A percentile compares a stretch with the other conserved stretches of the same genome.
These are phyloP conservation scores for Belonocnema kinseyi DNA, from an alignment of 1,140 invertebrate genomes.

Conservation along the genomic window DNA sequence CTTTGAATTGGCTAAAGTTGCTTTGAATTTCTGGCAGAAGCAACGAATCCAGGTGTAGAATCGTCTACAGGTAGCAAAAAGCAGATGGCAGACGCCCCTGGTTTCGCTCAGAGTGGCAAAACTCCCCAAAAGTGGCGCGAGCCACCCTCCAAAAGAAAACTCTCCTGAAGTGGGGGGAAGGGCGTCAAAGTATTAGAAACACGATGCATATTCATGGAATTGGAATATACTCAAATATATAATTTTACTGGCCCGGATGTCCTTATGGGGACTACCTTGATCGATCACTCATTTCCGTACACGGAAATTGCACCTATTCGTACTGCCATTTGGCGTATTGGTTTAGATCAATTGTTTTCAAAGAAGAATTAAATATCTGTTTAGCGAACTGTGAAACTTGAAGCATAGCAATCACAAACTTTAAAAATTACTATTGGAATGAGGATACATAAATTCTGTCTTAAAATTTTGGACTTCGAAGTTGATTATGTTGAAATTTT, in stretches of 20 bases:
- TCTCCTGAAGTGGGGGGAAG: neutral
- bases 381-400: too few relatives aligned
- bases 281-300: conserved; percentile 24
- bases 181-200: conserved; percentile 15
- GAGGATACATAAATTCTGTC: too few relatives aligned
- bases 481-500: too few relatives aligned
- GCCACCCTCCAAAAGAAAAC: conserved; percentile 8
- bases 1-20: too few relatives aligned
- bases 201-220: neutral
- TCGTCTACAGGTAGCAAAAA: conserved; percentile 3
- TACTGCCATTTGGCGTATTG: conserved; percentile 11
- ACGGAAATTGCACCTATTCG: conserved; percentile 21
- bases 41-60: conserved; percentile 7
- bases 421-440: too few relatives aligned
- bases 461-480: too few relatives aligned
- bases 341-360: neutral
- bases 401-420: too few relatives aligned
- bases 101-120: neutral
- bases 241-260: conserved; percentile 8
- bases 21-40: neutral
- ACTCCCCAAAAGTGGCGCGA: conserved; percentile 21
- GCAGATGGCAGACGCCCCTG: conserved; percentile 10
- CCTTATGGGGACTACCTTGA: neutral
- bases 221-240: conserved; percentile 1
- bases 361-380: too few relatives aligned